These are phyloP conservation scores for Sthenelais limicola DNA, from an alignment of 2,888 invertebrate species.

Conservation along the genomic window DNA sequence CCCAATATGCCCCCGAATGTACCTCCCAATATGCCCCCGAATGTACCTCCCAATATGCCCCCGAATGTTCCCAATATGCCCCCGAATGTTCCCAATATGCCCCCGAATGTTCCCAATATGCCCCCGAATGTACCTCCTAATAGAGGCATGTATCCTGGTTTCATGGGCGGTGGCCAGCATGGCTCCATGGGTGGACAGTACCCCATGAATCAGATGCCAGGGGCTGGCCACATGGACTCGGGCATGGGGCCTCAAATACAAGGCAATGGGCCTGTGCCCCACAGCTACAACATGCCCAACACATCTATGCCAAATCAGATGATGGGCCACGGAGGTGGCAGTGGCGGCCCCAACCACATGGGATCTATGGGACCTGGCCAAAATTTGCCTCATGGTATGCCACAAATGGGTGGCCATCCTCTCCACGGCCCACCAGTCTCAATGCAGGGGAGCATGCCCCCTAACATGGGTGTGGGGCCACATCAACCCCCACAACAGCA, in stretches of 20 bases:
- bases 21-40: too few relatives aligned
- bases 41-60: too few relatives aligned
- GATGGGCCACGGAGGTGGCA: neutral
- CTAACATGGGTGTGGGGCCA: neutral
- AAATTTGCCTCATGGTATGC: constrained; percentile 20
- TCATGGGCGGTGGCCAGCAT: constrained; percentile 26
- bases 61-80: too few relatives aligned
- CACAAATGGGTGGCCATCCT: constrained; percentile 3
- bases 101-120: too few relatives aligned
- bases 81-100: too few relatives aligned
- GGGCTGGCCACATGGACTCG: neutral
- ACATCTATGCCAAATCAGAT: constrained; percentile 3
- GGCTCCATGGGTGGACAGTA: constrained; percentile 22
- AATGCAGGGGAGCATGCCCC: neutral
- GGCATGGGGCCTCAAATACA: neutral
- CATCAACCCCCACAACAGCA: too few relatives aligned
- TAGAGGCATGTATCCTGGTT: constrained; percentile 19
- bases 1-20: too few relatives aligned
- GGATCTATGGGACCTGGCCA: constrained; percentile 2
- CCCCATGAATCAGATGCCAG: constrained; percentile 5
- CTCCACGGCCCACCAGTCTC: constrained; percentile 1
- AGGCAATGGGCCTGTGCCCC: constrained; percentile 24
- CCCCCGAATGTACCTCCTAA: neutral
- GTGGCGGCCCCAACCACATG: neutral
- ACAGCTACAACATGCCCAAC: constrained; percentile 19